Evolutionary conservation across 2,888 invertebrate genomes (phyloP).

Genomic region (Tenthredo mesomela): DNA sequence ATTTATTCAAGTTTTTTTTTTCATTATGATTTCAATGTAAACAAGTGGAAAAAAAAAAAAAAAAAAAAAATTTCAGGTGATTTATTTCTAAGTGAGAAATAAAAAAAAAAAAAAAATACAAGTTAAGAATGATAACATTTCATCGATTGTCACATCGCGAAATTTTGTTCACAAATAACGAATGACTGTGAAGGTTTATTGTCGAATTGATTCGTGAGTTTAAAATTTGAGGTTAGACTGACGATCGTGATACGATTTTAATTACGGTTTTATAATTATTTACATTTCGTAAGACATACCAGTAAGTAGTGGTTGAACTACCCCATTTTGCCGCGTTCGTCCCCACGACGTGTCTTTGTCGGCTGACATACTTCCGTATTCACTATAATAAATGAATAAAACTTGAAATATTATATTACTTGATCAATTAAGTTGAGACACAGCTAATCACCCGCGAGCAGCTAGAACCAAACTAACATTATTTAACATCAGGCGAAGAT

Average conservation of each 20-base stretch:
- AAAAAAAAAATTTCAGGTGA: neutral
- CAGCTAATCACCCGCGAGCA: constrained; percentile 46
- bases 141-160: neutral
- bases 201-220: neutral
- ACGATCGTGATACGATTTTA: neutral
- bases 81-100: neutral
- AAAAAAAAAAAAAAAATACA: neutral
- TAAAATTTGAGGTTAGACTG: constrained; percentile 26
- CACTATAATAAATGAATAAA: constrained; percentile 15
- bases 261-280: constrained; percentile 14
- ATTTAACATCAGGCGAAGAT: constrained; percentile 59
- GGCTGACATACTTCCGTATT: constrained; percentile 66
- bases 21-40: neutral
- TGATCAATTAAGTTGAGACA: constrained; percentile 21
- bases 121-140: neutral
- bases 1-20: neutral
- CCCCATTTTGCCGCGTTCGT: constrained; percentile 86
- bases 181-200: neutral
- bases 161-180: neutral
- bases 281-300: constrained; percentile 79
- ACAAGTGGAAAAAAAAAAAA: neutral
- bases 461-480: constrained; percentile 64
- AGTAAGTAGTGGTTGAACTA: constrained; percentile 94
- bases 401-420: neutral
- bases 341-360: constrained; percentile 66